Conservation (phyloP, 2,888 invertebrate species). For the Spilosoma lubricipeda region DNA sequence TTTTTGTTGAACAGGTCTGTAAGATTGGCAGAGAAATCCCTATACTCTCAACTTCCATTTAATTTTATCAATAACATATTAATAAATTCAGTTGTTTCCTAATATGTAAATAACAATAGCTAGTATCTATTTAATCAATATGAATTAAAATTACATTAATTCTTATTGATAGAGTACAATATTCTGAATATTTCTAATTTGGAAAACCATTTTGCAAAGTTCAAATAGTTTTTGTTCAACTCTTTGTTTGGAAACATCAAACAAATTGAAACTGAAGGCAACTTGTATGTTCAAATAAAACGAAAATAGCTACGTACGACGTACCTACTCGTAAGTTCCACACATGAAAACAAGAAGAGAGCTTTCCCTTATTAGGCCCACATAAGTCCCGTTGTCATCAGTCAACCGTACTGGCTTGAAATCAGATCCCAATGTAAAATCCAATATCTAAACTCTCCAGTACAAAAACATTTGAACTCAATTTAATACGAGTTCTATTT, state of each 20-base stretch:
- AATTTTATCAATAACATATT: no score
- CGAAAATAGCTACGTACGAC: not conserved
- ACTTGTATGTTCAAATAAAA: not conserved
- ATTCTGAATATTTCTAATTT: not conserved
- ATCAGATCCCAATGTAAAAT: slow-evolving; percentile 35
- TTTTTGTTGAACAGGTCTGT: not conserved
- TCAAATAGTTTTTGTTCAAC: not conserved
- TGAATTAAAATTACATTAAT: not conserved
- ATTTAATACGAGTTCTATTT: slow-evolving; percentile 12
- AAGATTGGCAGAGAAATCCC: no score
- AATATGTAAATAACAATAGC: no score
- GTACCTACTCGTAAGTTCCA: slow-evolving; percentile 24
- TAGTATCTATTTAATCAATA: no score
- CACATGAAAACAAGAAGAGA: slow-evolving; percentile 24
- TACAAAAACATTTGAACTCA: slow-evolving; percentile 19
- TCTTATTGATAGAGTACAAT: no score
- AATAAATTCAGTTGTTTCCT: no score
- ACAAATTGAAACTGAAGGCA: not conserved
- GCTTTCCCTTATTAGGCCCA: slow-evolving; percentile 42
- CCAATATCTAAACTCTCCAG: slow-evolving; percentile 23
- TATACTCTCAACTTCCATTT: no score
- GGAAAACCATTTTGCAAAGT: not conserved
- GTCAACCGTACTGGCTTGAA: slow-evolving; percentile 37
- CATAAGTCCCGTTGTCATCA: slow-evolving; percentile 41
- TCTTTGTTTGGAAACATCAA: not conserved